phyloP scores from a whole-genome alignment of 2,113 vertebrate species.

The Semicossyphus pulcher region DNA sequence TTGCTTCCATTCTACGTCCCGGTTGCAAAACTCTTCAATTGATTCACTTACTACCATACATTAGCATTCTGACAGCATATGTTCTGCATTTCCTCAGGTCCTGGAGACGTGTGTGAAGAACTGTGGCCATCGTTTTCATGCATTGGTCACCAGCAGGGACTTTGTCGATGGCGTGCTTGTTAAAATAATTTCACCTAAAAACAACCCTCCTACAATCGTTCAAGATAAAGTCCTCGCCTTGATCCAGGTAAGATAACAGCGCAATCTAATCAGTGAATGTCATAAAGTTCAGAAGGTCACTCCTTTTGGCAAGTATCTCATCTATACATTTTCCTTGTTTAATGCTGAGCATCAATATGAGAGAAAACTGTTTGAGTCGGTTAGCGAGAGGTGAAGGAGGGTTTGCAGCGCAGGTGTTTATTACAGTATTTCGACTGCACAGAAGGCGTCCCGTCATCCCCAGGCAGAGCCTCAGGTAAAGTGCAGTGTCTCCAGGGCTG shows the following conservation, averaged over 20 bases:
- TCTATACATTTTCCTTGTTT: neutral
- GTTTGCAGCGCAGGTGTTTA: constrained; percentile 27
- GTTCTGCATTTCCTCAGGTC: constrained; percentile 83
- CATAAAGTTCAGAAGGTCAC: neutral
- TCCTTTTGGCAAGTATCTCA: neutral
- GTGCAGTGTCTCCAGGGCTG: constrained; percentile 37
- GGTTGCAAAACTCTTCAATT: neutral
- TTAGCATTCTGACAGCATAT: neutral
- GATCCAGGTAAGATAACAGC: constrained; percentile 88
- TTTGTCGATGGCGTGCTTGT: constrained; percentile 97
- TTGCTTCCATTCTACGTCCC: rapidly evolving
- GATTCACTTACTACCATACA: neutral
- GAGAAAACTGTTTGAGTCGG: neutral
- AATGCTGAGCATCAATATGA: neutral
- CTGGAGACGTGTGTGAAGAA: constrained; percentile 99
- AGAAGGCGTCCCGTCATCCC: constrained; percentile 46
- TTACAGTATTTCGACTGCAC: constrained; percentile 30
- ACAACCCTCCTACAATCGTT: constrained; percentile 95
- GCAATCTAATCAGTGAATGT: neutral
- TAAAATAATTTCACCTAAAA: constrained; percentile 97
- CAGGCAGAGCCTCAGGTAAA: constrained; percentile 49
- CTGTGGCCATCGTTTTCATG: constrained; percentile 98
- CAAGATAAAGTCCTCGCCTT: constrained; percentile 98
- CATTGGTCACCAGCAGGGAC: constrained; percentile 94
- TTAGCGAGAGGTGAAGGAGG: neutral